A percentile compares a stretch with the other conserved stretches of the same genome.
phyloP scores from a whole-genome alignment of 2,888 invertebrate genomes.

The Andrena fulva region DNA sequence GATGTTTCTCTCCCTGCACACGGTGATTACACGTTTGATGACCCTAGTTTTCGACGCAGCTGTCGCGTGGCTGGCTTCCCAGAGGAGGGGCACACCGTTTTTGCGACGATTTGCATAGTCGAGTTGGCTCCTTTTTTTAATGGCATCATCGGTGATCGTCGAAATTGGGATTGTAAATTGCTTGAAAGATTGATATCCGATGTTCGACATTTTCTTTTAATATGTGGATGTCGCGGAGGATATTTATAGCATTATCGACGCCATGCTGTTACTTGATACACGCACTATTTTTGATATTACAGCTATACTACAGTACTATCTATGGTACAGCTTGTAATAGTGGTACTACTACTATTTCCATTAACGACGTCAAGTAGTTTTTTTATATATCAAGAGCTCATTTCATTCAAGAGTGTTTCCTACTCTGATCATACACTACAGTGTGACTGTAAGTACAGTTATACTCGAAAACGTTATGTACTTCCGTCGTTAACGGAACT shows the following conservation, averaged over 20 bases:
- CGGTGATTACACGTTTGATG: constrained; percentile 47
- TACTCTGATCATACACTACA: neutral
- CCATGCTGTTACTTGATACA: neutral
- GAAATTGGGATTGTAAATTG: too few relatives aligned
- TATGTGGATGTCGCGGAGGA: neutral
- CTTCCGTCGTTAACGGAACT: constrained; percentile 9
- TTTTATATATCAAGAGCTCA: neutral
- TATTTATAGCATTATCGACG: neutral
- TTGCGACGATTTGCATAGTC: neutral
- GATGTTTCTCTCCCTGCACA: constrained; percentile 24
- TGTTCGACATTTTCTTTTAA: too few relatives aligned
- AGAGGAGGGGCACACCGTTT: neutral
- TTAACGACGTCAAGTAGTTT: neutral
- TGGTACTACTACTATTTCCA: neutral
- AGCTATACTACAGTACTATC: neutral
- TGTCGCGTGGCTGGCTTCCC: constrained; percentile 25
- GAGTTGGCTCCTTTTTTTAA: too few relatives aligned
- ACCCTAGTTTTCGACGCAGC: constrained; percentile 43
- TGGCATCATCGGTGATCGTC: too few relatives aligned
- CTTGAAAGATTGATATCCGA: neutral
- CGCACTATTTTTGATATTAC: neutral
- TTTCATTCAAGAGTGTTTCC: neutral
- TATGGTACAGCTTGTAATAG: neutral
- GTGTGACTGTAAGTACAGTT: neutral
- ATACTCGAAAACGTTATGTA: constrained; percentile 15